Conservation (phyloP, 2,113 vertebrate genomes). For the Leucoraja erinaceus region DNA sequence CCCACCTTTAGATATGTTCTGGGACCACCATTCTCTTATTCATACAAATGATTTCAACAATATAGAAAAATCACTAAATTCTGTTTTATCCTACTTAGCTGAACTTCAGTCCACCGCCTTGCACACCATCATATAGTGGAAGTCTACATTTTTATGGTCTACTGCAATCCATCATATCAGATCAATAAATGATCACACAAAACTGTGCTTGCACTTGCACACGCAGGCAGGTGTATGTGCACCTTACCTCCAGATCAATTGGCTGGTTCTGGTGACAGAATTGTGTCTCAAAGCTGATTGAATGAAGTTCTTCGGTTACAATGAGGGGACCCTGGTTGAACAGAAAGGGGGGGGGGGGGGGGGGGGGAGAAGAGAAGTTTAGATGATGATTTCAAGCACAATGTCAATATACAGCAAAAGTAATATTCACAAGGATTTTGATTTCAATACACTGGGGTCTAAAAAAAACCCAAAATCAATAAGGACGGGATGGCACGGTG, state of each 20-base stretch:
- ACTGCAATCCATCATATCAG: background rate
- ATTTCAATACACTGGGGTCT: background rate
- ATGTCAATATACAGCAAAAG: background rate
- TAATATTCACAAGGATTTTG: background rate
- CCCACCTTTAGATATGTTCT: no score
- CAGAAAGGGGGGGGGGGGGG: background rate
- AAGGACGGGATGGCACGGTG: no score
- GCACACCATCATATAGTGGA: background rate
- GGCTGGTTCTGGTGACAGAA: conserved; percentile 75
- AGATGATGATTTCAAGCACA: background rate
- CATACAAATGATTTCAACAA: background rate
- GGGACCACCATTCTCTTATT: no score
- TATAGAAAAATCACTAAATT: background rate
- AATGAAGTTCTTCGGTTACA: conserved; percentile 94
- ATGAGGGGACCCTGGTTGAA: conserved; percentile 78
- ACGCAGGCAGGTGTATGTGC: no score
- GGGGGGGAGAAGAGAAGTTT: background rate
- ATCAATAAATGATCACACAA: background rate
- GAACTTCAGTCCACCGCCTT: background rate
- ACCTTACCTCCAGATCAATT: conserved; percentile 82
- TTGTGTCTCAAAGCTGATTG: conserved; percentile 86
- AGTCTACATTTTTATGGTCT: background rate
- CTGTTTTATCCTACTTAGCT: background rate
- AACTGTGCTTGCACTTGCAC: no score
- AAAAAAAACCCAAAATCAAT: background rate